These are phyloP conservation scores for Globodera rostochiensis DNA, from an alignment of 1,140 invertebrate genomes.

Conservation along the genomic window DNA sequence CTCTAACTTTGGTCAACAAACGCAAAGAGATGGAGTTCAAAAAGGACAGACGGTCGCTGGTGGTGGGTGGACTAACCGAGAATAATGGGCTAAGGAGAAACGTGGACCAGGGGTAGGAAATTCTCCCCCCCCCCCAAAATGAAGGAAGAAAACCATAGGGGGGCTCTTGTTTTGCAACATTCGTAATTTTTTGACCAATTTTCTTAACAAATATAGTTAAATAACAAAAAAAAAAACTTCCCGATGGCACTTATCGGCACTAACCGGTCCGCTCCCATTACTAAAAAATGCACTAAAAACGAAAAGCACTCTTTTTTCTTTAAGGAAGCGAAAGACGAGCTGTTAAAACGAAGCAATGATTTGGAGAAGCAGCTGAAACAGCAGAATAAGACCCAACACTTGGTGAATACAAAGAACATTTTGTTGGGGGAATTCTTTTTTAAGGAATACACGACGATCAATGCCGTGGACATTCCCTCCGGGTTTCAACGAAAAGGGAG, in stretches of 20 bases:
- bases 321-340: not conserved
- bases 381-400: conserved; percentile 14
- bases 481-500: not conserved
- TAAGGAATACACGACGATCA: not conserved
- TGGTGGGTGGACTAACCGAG: conserved; percentile 33
- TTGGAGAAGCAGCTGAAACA: conserved; percentile 7
- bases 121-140: too few species aligned
- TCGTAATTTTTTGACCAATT: too few species aligned
- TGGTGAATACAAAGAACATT: not conserved
- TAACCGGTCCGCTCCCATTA: too few species aligned
- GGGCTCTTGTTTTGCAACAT: too few species aligned
- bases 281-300: too few species aligned
- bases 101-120: too few species aligned
- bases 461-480: not conserved
- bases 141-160: too few species aligned
- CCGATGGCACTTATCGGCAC: too few species aligned
- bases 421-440: not conserved
- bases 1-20: conserved; percentile 52
- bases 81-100: too few species aligned
- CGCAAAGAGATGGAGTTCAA: conserved; percentile 53
- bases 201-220: too few species aligned
- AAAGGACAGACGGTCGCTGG: conserved; percentile 34
- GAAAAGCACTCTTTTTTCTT: not conserved
- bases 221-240: too few species aligned
- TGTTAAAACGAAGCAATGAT: not conserved